Base-by-base conservation (phyloP, 1,140 invertebrate species). In the Conus ventricosus region DNA sequence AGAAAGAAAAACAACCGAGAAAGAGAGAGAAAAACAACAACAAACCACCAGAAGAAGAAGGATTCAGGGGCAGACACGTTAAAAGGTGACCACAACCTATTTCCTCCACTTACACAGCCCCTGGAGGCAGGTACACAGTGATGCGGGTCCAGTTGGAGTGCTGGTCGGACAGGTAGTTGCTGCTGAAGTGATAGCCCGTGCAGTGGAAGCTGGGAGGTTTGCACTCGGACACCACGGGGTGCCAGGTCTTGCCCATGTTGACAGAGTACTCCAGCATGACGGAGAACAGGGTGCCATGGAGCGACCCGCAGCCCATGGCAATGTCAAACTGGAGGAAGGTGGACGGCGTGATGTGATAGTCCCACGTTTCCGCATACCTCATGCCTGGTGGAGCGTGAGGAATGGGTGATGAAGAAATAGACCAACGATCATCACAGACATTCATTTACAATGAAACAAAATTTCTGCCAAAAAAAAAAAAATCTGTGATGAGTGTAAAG, bases 271-370 rank as follows among this genome's bases (percentile, higher is more conserved):
- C 93, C 71, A 96, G 90, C 60, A 90, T 91, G n/a, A 95, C 92
- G 85, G 86, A 91, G 89, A 91, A 94, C 54, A 92, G 89, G 23
- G 88, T 92, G 57, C 90, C 91, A 89, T 93, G 93, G 13, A 93
- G 85, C 8, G 93, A 93, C 20, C 94, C 93, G 89, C 95, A 95
- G 1, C 93, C 94, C 91, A 95, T 93, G 55, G 93, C 94, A 13
- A 96, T 93, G 89, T 96, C 95, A 92, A 96, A 96, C 90, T 96
- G 95, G 0, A 96, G 91, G 85, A 96, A 95, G 13, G 94, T 95
- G 13, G 95, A 94, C 10, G 94, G 93, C 23, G 92, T 94, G 25
- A 95, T 93, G 71, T 94, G 91, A 85, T 95, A 95, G 88, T 96
- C 95, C 95, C 95, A 95, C 0, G 95, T 96, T 89, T 95, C 95